These are phyloP conservation scores for Palythoa caribaeorum DNA, from an alignment of 92 coral and sea anemone species.

Conservation along the genomic window DNA sequence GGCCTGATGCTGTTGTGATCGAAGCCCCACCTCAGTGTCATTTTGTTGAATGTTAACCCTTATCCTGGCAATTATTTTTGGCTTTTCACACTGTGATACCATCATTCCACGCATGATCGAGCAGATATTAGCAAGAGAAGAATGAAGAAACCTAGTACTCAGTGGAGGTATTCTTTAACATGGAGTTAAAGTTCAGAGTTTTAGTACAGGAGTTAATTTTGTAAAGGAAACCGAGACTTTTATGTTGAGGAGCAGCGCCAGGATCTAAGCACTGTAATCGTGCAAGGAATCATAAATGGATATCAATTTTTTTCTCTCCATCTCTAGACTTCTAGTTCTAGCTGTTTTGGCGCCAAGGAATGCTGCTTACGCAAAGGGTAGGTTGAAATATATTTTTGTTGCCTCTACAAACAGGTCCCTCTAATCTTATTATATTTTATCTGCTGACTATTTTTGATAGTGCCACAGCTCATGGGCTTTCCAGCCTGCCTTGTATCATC, in stretches of 20 bases:
- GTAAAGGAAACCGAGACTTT: no score
- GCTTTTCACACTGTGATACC: slow-evolving; percentile 15
- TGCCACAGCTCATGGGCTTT: not conserved
- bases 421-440: not conserved
- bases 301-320: not conserved
- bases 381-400: not conserved
- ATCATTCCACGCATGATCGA: slow-evolving; percentile 34
- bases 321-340: slow-evolving; percentile 21
- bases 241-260: not conserved
- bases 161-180: not conserved
- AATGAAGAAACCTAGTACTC: not conserved
- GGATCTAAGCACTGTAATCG: not conserved
- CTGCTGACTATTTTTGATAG: not conserved
- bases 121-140: not conserved
- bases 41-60: no score
- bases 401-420: not conserved
- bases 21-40: no score
- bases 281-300: not conserved
- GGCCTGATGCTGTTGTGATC: no score
- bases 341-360: not conserved
- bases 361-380: slow-evolving; percentile 19
- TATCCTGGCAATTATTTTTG: no score
- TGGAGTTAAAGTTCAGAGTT: not conserved
- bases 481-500: not conserved
- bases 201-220: not conserved